Conservation (phyloP, 1,140 invertebrate genomes). For the Antheraea pernyi region DNA sequence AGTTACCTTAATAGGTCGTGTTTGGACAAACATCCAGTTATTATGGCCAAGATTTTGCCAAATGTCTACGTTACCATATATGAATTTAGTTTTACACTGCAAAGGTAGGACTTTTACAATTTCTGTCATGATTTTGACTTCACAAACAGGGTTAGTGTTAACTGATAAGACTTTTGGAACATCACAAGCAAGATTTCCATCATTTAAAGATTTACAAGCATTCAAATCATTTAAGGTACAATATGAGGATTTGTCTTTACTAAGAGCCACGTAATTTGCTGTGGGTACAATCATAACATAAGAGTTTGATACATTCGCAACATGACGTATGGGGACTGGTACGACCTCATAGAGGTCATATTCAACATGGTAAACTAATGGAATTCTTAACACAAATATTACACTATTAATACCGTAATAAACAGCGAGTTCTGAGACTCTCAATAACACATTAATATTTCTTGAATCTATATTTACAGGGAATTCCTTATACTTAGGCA, state of each 20-base stretch:
- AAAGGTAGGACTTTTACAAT: constrained; percentile 7
- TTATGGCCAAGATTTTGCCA: constrained; percentile 25
- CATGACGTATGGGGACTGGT: constrained; percentile 19
- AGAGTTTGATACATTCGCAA: constrained; percentile 8
- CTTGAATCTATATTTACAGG: constrained; percentile 25
- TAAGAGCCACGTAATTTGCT: constrained; percentile 12
- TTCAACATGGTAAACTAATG: constrained; percentile 15
- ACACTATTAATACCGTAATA: constrained; percentile 15
- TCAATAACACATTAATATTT: constrained; percentile 16
- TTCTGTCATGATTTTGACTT: constrained; percentile 21
- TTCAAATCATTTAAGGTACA: constrained; percentile 12
- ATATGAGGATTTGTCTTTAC: constrained; percentile 18
- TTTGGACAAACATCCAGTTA: constrained; percentile 27
- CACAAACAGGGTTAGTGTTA: constrained; percentile 16
- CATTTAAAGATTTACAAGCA: constrained; percentile 8
- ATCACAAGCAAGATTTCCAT: constrained; percentile 12
- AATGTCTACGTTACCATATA: constrained; percentile 20
- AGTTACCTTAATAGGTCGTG: constrained; percentile 9
- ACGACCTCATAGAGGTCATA: constrained; percentile 20
- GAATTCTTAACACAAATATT: constrained; percentile 19
- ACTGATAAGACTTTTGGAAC: constrained; percentile 1
- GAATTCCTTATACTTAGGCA: constrained; percentile 22
- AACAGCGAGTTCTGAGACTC: not conserved
- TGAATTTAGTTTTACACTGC: constrained; percentile 19
- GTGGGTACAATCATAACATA: constrained; percentile 17